Base-by-base conservation (phyloP, 2,113 vertebrate genomes). In the Prunella himalayana region DNA sequence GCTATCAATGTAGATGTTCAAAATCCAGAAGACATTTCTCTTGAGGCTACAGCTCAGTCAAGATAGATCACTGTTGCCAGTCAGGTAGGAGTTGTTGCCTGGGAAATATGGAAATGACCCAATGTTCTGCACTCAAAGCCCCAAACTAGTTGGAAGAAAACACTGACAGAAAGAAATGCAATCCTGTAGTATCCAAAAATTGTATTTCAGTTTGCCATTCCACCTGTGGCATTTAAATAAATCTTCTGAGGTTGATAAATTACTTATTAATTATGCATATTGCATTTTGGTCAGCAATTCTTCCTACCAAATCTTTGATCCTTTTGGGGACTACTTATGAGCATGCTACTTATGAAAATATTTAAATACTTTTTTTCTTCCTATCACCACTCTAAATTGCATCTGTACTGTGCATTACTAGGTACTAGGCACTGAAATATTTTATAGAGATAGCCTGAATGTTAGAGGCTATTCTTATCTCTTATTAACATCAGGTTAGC, bases 51-150 rank as follows among this genome's bases (percentile, higher is more conserved):
- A 63, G 45, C 49, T 91, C 41, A 70, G 79, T 92, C 76, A 90
- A 73, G 92, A 79, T 21, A 76, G 82, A 95, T 93, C 45, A 65
- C 71, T 65, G 31, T 18, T 80, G 37, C 60, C 13, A 39, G 45
- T 69, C 75, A 93, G 71, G 88, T 93, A 80, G 88, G 88, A 88
- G 65, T 39, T 82, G 71, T 90, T 94, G 88, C 85, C 71, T 27
- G 8, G 78, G 87, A 97, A 95, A 94, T 95, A 83, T 47, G 60
- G 85, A 93, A 92, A 94, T 64, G 56, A 71, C 72, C 69, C 76
- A 61, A 71, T 64, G 31, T 79, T 92, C 69, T 88, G 25, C 45
- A 33, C 56, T 77, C 35, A 90, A 81, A 86, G 9, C 16, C 47
- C 51, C 25, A 84, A 15, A 90, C 6, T 66, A 16, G 17, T n/a